Evolutionary conservation across 2,888 invertebrate genomes (phyloP).

Genomic region (Himalopsyche tibetana): DNA sequence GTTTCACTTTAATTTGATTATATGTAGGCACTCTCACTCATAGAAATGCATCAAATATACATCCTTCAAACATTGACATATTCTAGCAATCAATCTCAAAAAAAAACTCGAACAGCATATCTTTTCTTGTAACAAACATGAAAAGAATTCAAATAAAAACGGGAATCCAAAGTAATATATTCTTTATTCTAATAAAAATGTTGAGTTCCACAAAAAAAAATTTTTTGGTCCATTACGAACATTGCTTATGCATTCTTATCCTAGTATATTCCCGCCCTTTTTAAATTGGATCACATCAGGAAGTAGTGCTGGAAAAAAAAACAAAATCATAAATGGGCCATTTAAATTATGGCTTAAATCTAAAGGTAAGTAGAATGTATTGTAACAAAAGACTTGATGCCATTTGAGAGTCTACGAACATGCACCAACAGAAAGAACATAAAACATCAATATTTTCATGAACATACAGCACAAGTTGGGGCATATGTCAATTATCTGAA

Average conservation of each 20-base stretch:
- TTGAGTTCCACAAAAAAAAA: background rate
- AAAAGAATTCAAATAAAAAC: too few relatives aligned
- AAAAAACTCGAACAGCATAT: too few relatives aligned
- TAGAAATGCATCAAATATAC: too few relatives aligned
- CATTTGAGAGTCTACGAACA: background rate
- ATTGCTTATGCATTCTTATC: background rate
- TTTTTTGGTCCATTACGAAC: conserved; percentile 1
- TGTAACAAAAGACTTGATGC: background rate
- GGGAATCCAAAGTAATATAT: too few relatives aligned
- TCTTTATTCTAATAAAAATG: background rate
- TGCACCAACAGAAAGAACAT: too few relatives aligned
- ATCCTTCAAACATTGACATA: too few relatives aligned
- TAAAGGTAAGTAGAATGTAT: background rate
- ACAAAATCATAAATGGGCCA: conserved; percentile 12
- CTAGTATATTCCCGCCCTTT: background rate
- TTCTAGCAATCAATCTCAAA: too few relatives aligned
- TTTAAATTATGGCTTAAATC: background rate
- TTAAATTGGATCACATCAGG: conserved; percentile 56
- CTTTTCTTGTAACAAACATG: too few relatives aligned
- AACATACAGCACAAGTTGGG: too few relatives aligned
- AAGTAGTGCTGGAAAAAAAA: conserved; percentile 64
- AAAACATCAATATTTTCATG: too few relatives aligned
- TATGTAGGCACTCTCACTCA: too few relatives aligned
- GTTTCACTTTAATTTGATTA: background rate
- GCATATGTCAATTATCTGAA: too few relatives aligned